These are phyloP conservation scores for Centropus unirufus DNA, from an alignment of 2,113 vertebrate genomes.

Conservation along the genomic window DNA sequence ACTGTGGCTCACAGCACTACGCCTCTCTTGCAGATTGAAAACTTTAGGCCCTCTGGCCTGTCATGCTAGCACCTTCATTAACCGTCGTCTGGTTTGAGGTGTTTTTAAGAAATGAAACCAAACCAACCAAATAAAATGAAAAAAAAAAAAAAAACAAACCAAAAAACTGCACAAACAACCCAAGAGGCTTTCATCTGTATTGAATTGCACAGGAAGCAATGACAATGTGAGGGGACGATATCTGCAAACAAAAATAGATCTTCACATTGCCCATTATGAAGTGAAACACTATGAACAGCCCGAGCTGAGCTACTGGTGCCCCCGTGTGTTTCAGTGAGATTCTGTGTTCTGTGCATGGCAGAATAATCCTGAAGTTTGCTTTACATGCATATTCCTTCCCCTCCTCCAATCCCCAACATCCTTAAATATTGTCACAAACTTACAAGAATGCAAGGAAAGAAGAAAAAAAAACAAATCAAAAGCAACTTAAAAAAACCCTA, in stretches of 20 bases:
- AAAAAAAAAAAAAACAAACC: not conserved
- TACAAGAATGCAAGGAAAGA: not conserved
- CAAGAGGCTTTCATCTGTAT: not conserved
- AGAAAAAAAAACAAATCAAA: not conserved
- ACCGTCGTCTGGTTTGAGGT: not conserved
- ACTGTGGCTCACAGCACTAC: not conserved
- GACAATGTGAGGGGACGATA: not conserved
- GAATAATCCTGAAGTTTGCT: not conserved
- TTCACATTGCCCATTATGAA: not conserved
- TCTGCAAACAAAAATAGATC: not conserved
- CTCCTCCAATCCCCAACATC: fast-evolving
- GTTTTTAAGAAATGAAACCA: not conserved
- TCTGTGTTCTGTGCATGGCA: not conserved
- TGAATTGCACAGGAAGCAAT: not conserved
- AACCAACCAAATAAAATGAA: not conserved
- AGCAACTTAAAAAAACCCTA: too few species aligned
- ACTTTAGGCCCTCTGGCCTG: not conserved
- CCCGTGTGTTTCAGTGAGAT: not conserved
- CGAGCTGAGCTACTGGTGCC: slow-evolving; percentile 32
- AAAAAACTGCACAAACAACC: not conserved
- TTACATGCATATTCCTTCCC: not conserved
- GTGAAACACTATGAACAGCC: not conserved
- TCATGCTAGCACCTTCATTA: not conserved
- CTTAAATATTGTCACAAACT: not conserved
- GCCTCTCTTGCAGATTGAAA: not conserved